Conservation (phyloP, 1,140 invertebrate genomes). For the Cydia fagiglandana region DNA sequence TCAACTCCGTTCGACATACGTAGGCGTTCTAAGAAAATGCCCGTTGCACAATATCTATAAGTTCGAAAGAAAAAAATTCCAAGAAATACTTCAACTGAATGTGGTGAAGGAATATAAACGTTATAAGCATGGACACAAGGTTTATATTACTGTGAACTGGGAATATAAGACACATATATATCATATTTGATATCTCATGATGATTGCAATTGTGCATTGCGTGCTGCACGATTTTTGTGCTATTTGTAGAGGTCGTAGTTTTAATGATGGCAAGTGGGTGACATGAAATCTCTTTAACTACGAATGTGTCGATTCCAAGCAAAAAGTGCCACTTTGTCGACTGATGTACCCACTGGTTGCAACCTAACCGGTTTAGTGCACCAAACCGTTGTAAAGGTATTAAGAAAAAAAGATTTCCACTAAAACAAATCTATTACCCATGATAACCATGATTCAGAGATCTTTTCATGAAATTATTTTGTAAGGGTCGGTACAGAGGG, state of each 20-base stretch:
- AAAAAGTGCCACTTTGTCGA: too few species aligned
- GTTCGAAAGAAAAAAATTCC: not conserved
- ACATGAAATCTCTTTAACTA: not conserved
- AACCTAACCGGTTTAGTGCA: too few species aligned
- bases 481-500: too few species aligned
- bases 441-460: too few species aligned
- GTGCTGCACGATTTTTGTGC: constrained; percentile 18
- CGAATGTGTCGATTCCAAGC: too few species aligned
- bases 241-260: constrained; percentile 9
- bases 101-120: not conserved
- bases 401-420: too few species aligned
- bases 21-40: not conserved
- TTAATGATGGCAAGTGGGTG: constrained; percentile 10
- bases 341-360: too few species aligned
- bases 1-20: not conserved
- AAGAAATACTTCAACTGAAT: not conserved
- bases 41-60: not conserved
- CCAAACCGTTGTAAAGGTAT: too few species aligned
- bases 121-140: not conserved
- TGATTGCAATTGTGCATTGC: constrained; percentile 22
- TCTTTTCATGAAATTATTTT: too few species aligned
- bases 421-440: too few species aligned
- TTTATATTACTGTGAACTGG: not conserved
- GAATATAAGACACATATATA: not conserved
- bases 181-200: not conserved